Base-by-base conservation (phyloP, 2,888 invertebrate species). In the Aphodius granarius region DNA sequence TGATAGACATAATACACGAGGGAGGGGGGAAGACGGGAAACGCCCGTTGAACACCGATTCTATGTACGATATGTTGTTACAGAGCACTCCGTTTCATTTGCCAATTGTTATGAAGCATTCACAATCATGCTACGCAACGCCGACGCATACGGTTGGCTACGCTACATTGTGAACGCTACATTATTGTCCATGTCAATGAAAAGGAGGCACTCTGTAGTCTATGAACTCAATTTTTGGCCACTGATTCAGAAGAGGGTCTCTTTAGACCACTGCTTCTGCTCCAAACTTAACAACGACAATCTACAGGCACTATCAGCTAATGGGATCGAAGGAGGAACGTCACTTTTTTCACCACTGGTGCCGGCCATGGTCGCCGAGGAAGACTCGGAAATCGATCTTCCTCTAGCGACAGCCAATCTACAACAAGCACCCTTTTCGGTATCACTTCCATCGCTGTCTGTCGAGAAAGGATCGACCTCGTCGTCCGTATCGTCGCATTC, bases 381-480 rank as follows among this genome's bases (percentile, higher is more conserved):
- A 16, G 83, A 83, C 64, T 85, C 85, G 63, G 87, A 86, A 72
- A 86, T 86, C 19, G 88, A 88, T 76, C 77, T 77, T 70, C 78
- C 21, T 9, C 20, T 63, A 0, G 43, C 19, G n/a, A 43, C 71
- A 5, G 75, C 22, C 64, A 71, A 19, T 20, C 66, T 20, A 21
- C 71, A 74, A 78, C 83, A 82, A 65, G 83, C 83, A 65, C 83
- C 83, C 66, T 83, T 83, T 21, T 84, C 84, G 78, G 83, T 83
- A 72, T 84, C 84, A 70, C 79, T 79, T n/a, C 92, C 91, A 80
- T 94, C 94, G 83, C 94, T 95, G 84, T 95, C 95, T 63, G 95
- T 95, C 77, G 94, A 94, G 84, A 95, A 93, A 82, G 94, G 94
- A 83, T 94, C 94, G 81, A 95, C 92, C 83, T 95, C 95, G 83